Base-by-base conservation (phyloP, 64 coral and sea anemone species). In the Actinia equina region DNA sequence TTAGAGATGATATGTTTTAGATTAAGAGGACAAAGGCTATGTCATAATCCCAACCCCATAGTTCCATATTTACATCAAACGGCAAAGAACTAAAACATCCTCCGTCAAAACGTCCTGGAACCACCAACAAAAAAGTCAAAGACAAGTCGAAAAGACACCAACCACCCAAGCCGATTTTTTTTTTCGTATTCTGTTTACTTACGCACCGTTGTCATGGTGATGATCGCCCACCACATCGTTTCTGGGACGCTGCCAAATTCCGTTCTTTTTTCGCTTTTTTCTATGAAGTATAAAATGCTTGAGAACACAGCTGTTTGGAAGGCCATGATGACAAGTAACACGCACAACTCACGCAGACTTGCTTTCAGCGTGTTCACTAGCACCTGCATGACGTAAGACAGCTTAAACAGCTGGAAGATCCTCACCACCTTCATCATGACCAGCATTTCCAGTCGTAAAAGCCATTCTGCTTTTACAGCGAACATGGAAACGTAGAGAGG, bases 191-290 rank as follows among this genome's bases (percentile, higher is more conserved):
- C 61, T 65, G 49, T n/a, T 87, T 82, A 52, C 77, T 25, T 56
- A 91, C 96, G 77, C 51, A 99, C 96, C 86, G 96, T 99, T 80
- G 96, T 99, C 96, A 99, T 99, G 15, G 96, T 99, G 52, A 99
- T 99, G 19, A 99, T 94, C n/a, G 96, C 94, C 96, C 96, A 99
- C 96, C 96, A 99, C 90, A 99, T 90, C 53, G 93, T 99, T 0
- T 86, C 64, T 0, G 96, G 96, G 1, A 99, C 96, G 46, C 93
- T 99, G 69, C 37, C 82, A 80, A 80, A 95, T 93, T 43, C 91
- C 90, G n/a, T 14, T 86, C 86, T 11, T 80, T 77, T 60, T 99
- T 85, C 2, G 84, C 8, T 14, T 60, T 90, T 88, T 42, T 99
- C 96, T 7, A 99, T 81, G 84, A 95, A 99, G 79, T 95, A 99